phyloP scores from a whole-genome alignment of 2,797 vertebrate genomes.

The Anolis apletophallus region DNA sequence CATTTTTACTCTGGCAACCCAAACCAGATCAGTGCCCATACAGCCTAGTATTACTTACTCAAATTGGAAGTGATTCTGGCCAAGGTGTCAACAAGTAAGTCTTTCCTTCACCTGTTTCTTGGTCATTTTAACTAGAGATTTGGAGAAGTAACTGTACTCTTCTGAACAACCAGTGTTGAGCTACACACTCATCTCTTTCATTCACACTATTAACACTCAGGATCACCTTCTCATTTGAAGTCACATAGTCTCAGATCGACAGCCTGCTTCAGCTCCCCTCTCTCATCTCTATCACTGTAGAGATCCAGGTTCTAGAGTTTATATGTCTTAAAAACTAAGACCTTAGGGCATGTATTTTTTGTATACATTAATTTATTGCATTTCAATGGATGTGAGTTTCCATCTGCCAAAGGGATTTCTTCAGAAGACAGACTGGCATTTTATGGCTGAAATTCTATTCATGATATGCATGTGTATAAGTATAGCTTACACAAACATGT shows the following conservation, averaged over 20 bases:
- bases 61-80: neutral
- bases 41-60: neutral
- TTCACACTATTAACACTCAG: neutral
- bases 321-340: neutral
- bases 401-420: neutral
- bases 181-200: neutral
- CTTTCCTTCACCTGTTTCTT: neutral
- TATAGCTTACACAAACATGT: neutral
- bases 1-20: no score
- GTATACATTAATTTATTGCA: neutral
- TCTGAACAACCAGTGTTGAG: neutral
- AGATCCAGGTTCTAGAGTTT: neutral
- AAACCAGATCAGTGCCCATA: no score
- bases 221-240: neutral
- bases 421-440: neutral
- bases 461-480: neutral
- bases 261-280: neutral
- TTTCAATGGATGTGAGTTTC: neutral
- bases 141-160: neutral
- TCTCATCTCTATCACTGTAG: neutral
- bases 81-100: neutral
- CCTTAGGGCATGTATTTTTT: neutral
- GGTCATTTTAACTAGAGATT: neutral
- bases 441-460: neutral
- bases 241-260: neutral